A percentile compares a stretch with the other conserved stretches of the same genome.
Conservation (phyloP, 2,797 vertebrate species). For the Amblyraja radiata region DNA sequence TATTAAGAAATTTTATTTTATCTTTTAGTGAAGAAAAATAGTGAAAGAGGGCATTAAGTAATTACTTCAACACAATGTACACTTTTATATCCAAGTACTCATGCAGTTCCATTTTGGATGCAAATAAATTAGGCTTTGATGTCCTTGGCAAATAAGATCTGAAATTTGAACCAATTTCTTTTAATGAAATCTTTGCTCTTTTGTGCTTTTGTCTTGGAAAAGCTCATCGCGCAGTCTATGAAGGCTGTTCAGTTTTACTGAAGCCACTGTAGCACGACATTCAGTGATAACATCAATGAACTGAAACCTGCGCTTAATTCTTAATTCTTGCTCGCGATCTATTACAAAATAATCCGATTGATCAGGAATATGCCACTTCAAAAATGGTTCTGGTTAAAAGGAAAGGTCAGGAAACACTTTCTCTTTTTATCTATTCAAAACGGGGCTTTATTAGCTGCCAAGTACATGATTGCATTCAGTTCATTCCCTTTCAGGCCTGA, state of each 20-base stretch:
- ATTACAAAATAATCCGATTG: slow-evolving; percentile 1
- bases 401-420: background rate
- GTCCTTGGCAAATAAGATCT: background rate
- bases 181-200: background rate
- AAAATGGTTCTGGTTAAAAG: slow-evolving; percentile 13
- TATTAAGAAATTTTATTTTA: background rate
- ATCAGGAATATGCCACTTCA: slow-evolving; percentile 5
- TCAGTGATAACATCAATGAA: slow-evolving; percentile 14
- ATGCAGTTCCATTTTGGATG: background rate
- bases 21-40: background rate
- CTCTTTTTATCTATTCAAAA: slow-evolving; percentile 31
- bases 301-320: slow-evolving; percentile 12
- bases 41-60: background rate
- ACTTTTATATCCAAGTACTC: background rate
- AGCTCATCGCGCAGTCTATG: background rate
- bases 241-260: background rate
- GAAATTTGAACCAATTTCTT: background rate
- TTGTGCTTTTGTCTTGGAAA: background rate
- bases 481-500: background rate
- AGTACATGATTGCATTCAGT: slow-evolving; percentile 29
- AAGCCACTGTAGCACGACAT: background rate
- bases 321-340: slow-evolving; percentile 25
- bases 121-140: slow-evolving; percentile 11
- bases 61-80: slow-evolving; percentile 16
- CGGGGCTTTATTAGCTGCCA: slow-evolving; percentile 15